Evolutionary conservation across 2,113 vertebrate genomes (phyloP).

Genomic region (Leptosomus discolor): DNA sequence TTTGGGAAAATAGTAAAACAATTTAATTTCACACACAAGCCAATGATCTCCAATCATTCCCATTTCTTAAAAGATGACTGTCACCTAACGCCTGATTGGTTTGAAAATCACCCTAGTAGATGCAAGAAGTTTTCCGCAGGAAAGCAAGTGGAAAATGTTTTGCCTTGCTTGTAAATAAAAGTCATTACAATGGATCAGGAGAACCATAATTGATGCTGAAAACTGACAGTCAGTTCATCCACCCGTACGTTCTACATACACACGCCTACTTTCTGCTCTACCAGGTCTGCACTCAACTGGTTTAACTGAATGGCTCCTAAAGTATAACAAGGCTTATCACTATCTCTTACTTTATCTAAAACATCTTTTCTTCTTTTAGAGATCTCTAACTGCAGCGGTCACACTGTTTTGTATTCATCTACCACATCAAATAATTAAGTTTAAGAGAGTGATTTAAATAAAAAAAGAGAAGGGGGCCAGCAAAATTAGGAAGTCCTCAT

Average conservation of each 20-base stretch:
- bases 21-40: constrained; percentile 29
- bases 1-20: constrained; percentile 15
- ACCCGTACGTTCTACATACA: background rate
- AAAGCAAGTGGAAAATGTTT: background rate
- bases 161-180: background rate
- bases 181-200: background rate
- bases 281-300: background rate
- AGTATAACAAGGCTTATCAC: background rate
- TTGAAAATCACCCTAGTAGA: background rate
- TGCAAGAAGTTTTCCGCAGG: background rate
- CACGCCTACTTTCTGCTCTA: background rate
- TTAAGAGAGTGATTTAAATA: background rate
- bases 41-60: constrained; percentile 24
- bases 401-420: background rate
- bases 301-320: background rate
- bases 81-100: background rate
- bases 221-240: background rate
- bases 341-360: background rate
- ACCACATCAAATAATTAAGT: background rate
- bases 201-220: background rate
- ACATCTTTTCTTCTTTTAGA: background rate
- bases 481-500: background rate
- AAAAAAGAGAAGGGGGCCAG: fast-evolving
- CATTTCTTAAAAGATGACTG: background rate
- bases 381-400: background rate